These are phyloP conservation scores for Todus mexicanus DNA, from an alignment of 2,797 vertebrate species.

Conservation along the genomic window DNA sequence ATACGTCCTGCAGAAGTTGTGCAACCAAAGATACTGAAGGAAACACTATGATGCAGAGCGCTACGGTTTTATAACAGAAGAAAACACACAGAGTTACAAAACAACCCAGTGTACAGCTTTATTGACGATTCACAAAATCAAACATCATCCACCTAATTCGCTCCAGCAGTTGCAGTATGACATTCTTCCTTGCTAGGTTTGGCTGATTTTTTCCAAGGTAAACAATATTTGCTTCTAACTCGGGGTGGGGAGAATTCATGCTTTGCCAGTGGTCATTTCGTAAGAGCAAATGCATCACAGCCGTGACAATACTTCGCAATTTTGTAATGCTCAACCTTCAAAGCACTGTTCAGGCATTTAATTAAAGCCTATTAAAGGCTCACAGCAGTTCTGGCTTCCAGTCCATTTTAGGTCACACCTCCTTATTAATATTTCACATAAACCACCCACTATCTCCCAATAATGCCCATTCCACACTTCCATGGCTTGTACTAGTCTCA, in stretches of 20 bases:
- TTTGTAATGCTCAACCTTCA: background rate
- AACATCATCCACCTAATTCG: background rate
- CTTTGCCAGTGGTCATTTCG: background rate
- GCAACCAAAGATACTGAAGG: background rate
- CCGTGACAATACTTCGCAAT: background rate
- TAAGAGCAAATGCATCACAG: background rate
- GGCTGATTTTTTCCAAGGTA: background rate
- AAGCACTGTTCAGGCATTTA: background rate
- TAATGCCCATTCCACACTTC: background rate
- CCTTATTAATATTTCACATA: background rate
- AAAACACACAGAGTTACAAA: background rate
- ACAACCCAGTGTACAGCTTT: conserved; percentile 4
- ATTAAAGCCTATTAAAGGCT: background rate
- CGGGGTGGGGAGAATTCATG: background rate
- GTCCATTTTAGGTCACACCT: background rate
- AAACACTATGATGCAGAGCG: background rate
- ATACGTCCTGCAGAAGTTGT: background rate
- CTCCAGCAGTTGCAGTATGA: background rate
- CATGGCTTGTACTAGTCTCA: background rate
- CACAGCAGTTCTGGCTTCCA: background rate
- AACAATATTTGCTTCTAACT: background rate
- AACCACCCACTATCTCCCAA: background rate
- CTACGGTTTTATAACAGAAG: background rate
- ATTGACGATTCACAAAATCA: conserved; percentile 41
- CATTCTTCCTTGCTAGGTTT: background rate